These are phyloP conservation scores for Pavo muticus DNA, from an alignment of 2,113 vertebrate species.

Conservation along the genomic window DNA sequence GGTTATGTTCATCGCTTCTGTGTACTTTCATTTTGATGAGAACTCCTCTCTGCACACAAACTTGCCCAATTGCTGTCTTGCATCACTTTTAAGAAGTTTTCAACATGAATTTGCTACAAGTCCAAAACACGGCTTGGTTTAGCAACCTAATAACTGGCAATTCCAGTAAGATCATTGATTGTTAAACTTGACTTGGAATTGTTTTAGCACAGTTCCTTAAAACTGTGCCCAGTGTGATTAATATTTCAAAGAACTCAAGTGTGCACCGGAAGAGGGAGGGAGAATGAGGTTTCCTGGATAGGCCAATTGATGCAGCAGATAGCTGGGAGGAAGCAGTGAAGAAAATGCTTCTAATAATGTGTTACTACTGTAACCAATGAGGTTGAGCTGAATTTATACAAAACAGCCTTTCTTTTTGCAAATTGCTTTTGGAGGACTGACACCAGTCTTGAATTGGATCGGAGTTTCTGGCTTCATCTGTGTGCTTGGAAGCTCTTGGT, in stretches of 20 bases:
- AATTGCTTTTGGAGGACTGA: background rate
- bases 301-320: background rate
- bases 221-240: background rate
- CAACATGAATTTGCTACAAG: background rate
- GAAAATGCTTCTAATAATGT: background rate
- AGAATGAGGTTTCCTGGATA: background rate
- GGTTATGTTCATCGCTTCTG: background rate
- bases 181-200: background rate
- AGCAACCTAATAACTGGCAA: background rate
- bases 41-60: background rate
- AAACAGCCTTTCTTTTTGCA: rapidly evolving
- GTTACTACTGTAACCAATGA: background rate
- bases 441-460: background rate
- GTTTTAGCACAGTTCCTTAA: background rate
- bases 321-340: background rate
- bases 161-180: background rate
- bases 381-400: background rate
- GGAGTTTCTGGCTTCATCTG: background rate
- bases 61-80: background rate
- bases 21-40: background rate
- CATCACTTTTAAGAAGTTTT: background rate
- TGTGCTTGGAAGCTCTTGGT: background rate
- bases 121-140: background rate
- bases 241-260: background rate
- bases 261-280: background rate